These are phyloP conservation scores for Pterocles orientalis DNA, from an alignment of 2,113 vertebrate genomes.

Conservation along the genomic window DNA sequence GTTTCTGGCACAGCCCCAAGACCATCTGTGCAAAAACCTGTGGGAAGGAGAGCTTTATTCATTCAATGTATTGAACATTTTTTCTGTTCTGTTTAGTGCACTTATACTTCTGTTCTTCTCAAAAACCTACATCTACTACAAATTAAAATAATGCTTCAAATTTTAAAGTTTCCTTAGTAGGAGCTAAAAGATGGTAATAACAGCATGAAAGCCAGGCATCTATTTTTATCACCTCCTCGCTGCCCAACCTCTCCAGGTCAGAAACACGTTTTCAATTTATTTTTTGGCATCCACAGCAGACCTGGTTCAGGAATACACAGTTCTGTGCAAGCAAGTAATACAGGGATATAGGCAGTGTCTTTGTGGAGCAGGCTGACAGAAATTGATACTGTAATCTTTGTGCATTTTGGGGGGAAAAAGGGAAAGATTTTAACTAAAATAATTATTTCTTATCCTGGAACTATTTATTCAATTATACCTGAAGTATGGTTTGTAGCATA, in stretches of 20 bases:
- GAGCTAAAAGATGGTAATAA: not conserved
- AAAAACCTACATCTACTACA: not conserved
- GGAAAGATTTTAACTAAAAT: not conserved
- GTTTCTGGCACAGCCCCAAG: not conserved
- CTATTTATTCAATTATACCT: not conserved
- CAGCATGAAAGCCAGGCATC: not conserved
- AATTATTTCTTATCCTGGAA: not conserved
- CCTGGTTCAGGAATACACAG: not conserved
- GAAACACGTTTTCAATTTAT: not conserved
- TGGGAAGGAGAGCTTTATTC: not conserved
- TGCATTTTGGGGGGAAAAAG: not conserved
- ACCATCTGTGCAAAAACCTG: not conserved
- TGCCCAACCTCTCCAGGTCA: not conserved
- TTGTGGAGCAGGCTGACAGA: not conserved
- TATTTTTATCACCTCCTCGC: not conserved
- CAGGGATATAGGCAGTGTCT: not conserved
- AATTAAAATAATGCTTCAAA: not conserved
- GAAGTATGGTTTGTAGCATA: not conserved
- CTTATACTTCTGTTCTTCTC: not conserved
- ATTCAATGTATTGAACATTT: not conserved
- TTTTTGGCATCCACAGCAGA: not conserved
- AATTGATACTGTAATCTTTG: not conserved
- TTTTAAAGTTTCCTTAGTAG: not conserved
- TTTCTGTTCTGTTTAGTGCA: not conserved
- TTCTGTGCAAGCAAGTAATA: not conserved